Conservation (phyloP, 2,888 invertebrate genomes). For the Apodemia duryi region DNA sequence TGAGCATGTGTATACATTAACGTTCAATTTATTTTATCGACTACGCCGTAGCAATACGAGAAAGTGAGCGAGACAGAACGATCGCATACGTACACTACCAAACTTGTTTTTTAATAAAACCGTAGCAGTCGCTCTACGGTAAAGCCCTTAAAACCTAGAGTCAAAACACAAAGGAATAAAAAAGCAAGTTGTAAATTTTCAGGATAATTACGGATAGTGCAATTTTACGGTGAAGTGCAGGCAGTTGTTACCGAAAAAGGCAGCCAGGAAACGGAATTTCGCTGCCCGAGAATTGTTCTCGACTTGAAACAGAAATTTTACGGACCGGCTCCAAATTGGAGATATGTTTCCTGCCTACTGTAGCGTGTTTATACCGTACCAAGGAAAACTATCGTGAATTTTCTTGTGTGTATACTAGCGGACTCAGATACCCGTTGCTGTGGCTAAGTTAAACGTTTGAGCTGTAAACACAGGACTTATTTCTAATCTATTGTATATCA, state of each 20-base stretch:
- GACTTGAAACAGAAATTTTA: slow-evolving; percentile 1
- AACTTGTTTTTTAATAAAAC: too few relatives aligned
- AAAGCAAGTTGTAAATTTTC: slow-evolving; percentile 7
- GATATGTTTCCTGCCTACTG: slow-evolving; percentile 1
- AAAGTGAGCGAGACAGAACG: too few relatives aligned
- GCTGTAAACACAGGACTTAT: too few relatives aligned
- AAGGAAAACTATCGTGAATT: neutral
- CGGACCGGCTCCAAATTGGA: slow-evolving; percentile 1
- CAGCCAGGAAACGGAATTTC: slow-evolving; percentile 1
- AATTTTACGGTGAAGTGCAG: slow-evolving; percentile 13
- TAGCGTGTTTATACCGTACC: neutral
- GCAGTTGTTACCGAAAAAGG: slow-evolving; percentile 12
- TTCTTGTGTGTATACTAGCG: neutral
- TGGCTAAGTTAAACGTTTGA: too few relatives aligned
- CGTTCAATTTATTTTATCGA: too few relatives aligned
- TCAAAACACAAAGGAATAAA: neutral
- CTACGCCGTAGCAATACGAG: too few relatives aligned
- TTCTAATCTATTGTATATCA: too few relatives aligned
- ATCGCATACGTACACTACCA: too few relatives aligned
- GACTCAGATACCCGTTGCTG: too few relatives aligned
- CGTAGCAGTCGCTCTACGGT: neutral
- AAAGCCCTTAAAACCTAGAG: slow-evolving; percentile 5
- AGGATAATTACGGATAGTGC: slow-evolving; percentile 55
- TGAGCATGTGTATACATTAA: too few relatives aligned
- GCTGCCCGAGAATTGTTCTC: slow-evolving; percentile 8